A percentile compares a stretch with the other conserved stretches of the same genome.
phyloP scores from a whole-genome alignment of 2,888 invertebrate genomes.

The Cheilosia grossa region DNA sequence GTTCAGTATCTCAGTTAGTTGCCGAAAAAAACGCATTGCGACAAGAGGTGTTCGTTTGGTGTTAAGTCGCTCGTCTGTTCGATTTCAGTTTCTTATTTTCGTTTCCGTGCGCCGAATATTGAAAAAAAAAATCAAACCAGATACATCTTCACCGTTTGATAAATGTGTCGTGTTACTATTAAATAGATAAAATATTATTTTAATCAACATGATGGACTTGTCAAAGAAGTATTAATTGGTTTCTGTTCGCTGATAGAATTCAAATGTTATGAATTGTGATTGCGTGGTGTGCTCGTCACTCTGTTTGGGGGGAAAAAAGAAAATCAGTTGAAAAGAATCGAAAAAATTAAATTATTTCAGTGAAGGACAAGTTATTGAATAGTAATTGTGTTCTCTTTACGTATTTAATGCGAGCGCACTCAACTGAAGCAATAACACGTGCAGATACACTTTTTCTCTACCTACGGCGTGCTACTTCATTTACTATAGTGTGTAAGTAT shows the following conservation, averaged over 20 bases:
- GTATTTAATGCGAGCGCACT: constrained; percentile 53
- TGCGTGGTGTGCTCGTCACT: constrained; percentile 11
- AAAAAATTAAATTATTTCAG: constrained; percentile 7
- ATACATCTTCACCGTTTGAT: constrained; percentile 11
- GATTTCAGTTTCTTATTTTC: constrained; percentile 11
- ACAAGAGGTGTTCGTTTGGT: constrained; percentile 59
- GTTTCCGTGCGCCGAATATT: constrained; percentile 57
- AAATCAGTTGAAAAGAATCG: constrained; percentile 1
- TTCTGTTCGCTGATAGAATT: constrained; percentile 19
- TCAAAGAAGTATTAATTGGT: constrained; percentile 61
- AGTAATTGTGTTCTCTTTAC: constrained; percentile 15
- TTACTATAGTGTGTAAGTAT: constrained; percentile 59
- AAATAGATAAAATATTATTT: constrained; percentile 51
- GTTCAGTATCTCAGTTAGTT: constrained; percentile 59
- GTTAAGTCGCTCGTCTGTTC: constrained; percentile 28
- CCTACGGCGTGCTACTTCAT: constrained; percentile 33
- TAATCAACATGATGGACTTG: constrained; percentile 52
- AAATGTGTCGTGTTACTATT: constrained; percentile 47
- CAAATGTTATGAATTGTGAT: constrained; percentile 24
- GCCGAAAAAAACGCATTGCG: constrained; percentile 70
- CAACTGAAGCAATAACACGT: constrained; percentile 64
- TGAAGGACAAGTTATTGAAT: constrained; percentile 47
- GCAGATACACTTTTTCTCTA: constrained; percentile 43
- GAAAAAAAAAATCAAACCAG: constrained; percentile 4
- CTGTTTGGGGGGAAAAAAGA: background rate